Base-by-base conservation (phyloP, 2,888 invertebrate genomes). In the Agrypnus murinus region DNA sequence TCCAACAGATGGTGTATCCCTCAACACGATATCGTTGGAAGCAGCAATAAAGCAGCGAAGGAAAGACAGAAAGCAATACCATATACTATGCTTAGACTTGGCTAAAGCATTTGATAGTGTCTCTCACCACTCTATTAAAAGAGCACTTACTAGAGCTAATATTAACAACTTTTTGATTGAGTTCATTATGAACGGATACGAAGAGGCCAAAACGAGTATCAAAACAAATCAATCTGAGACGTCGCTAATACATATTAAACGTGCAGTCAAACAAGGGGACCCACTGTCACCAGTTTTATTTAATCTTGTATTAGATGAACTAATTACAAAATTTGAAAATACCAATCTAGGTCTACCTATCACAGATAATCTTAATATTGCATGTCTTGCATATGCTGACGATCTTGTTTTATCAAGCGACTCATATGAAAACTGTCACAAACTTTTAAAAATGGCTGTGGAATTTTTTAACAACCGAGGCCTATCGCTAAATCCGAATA, bases 41-140 rank as follows among this genome's bases (percentile, higher is more conserved):
- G 5, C 19, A 8, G 5, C 12, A 2, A 50, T 50, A 1, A 50
- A 50, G 10, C 50, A 17, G 12, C 50, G 31, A 2, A 19, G 25
- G 12, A 19, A 8, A 10, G 31, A 8, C 2, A 9, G 5, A 25
- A 17, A 25, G 50, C 25, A 17, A 12, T 50, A 62, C 38, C 36
- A 62, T n/a, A 57, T 75, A 4, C 60, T 73, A 6, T 48, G 69
- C 7, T 19, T 75, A 5, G 74, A 74, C 17, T 8, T 75, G 17
- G 17, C 43, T n/a, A 74, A 72, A n/a, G 76, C 73, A 0, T 74
- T 76, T 36, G 74, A 76, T 32, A 66, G n/a, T 70, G 53, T 74
- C 9, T 73, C 71, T 0, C 66, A 71, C 12, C 14, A 12, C 6
- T 65, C 71, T 3, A 67, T 72, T 6, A 5, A 5, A 6, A 19